These are phyloP conservation scores for Pluvianellus socialis DNA, from an alignment of 2,113 vertebrate species.

Conservation along the genomic window DNA sequence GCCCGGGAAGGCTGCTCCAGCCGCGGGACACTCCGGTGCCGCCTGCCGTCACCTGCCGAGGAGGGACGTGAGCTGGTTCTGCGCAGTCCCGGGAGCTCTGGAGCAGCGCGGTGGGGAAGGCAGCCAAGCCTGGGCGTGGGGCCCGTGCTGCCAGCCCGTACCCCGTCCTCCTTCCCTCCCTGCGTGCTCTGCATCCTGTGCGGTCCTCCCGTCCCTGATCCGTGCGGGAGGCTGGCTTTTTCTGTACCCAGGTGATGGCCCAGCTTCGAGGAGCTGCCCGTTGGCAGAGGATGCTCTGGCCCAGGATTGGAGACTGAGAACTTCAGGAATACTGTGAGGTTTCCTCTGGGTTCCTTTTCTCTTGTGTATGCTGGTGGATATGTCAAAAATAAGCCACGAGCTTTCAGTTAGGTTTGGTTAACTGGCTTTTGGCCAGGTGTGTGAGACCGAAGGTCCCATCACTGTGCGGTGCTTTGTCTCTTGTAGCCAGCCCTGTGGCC, in stretches of 20 bases:
- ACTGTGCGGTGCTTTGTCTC: background rate
- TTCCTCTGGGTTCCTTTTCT: background rate
- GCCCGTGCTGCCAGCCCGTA: background rate
- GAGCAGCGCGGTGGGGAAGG: background rate
- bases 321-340: background rate
- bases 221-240: background rate
- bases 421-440: background rate
- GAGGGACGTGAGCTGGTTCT: background rate
- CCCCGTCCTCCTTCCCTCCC: background rate
- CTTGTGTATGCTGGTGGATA: background rate
- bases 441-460: background rate
- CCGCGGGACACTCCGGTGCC: no score
- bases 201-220: background rate
- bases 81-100: accelerated
- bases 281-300: background rate
- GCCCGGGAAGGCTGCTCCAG: background rate
- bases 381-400: background rate
- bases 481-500: background rate
- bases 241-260: background rate
- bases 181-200: background rate
- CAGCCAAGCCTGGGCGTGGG: background rate
- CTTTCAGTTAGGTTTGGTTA: background rate
- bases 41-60: background rate
- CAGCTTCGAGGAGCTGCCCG: background rate
- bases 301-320: background rate